Conservation (phyloP, 2,113 vertebrate genomes). For the Danio rerio region DNA sequence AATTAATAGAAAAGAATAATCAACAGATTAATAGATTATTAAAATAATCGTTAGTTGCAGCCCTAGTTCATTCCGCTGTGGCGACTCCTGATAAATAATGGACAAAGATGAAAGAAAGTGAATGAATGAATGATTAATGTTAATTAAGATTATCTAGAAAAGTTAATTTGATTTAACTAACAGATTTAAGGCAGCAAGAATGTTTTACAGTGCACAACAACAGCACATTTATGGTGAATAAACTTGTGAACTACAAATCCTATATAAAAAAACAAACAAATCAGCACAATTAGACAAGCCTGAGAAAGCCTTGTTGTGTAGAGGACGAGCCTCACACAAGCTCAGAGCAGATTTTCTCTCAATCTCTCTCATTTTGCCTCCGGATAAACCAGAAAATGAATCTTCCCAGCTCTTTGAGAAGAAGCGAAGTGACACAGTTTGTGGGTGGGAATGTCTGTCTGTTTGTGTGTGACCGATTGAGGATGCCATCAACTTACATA, state of each 20-base stretch:
- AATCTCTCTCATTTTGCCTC: neutral
- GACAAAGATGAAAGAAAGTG: no score
- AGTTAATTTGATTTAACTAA: no score
- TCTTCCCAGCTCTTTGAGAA: slow-evolving; percentile 12
- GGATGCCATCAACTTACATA: slow-evolving; percentile 36
- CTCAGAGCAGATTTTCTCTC: slow-evolving; percentile 17
- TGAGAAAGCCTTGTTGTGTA: neutral
- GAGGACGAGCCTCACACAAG: neutral
- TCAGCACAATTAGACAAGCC: neutral
- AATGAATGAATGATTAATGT: no score
- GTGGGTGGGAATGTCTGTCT: slow-evolving; percentile 9
- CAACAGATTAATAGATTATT: no score
- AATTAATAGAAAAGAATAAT: no score
- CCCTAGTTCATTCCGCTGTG: no score
- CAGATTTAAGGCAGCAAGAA: no score
- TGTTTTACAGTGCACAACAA: no score
- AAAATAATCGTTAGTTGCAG: no score
- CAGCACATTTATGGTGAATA: neutral
- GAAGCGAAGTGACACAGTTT: neutral
- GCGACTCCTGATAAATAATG: no score
- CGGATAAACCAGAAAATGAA: neutral
- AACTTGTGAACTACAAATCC: neutral
- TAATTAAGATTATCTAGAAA: no score
- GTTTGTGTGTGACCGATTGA: slow-evolving; percentile 5
- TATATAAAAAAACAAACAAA: no score